Base-by-base conservation (phyloP, 2,888 invertebrate species). In the Oasisia sp. region DNA sequence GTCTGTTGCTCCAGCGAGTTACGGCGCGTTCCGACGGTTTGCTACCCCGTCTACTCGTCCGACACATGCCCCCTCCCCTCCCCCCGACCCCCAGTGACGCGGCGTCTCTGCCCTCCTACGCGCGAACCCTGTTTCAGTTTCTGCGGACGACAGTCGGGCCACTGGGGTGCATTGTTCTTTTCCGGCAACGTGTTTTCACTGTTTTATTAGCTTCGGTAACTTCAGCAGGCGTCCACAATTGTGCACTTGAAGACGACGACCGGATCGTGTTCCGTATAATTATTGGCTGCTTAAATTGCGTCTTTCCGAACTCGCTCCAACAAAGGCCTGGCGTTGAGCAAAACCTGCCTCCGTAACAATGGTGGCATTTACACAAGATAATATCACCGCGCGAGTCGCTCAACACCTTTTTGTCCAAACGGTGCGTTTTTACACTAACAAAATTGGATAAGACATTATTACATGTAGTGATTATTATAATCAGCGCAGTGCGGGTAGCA, bases 271-370 rank as follows among this genome's bases (percentile, higher is more conserved):
- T 74, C 74, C 74, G 74, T 74, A 74, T 74, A 74, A 74, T 74
- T 74, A 74, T 74, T 74, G 74, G 74, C 74, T 74, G 74, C 74
- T 74, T 74, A 74, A 74, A 74, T 74, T 74, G 74, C 74, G 74
- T 74, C 74, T 14, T 74, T 19, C 74, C 19, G 74, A 74, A 74
- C 74, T 74, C 4, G 74, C 74, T 74, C 19, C 19, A 74, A 74
- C 74, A 74, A 74, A 27, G 74, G 19, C 27, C 27, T 74, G 74
- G 19, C 74, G 74, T 27, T 27, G 74, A 12, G 74, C 74, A 74
- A 74, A 74, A 12, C 74, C 27, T 74, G 74, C 74, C 74, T 74
- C 74, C 27, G 74, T 74, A 74, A 74, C 74, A 74, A 74, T 74
- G 74, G 19, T 27, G 74, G 74, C 74, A 74, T 74, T 74, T 74